These are phyloP conservation scores for Catocala sponsa DNA, from an alignment of 2,888 invertebrate genomes.

Conservation along the genomic window DNA sequence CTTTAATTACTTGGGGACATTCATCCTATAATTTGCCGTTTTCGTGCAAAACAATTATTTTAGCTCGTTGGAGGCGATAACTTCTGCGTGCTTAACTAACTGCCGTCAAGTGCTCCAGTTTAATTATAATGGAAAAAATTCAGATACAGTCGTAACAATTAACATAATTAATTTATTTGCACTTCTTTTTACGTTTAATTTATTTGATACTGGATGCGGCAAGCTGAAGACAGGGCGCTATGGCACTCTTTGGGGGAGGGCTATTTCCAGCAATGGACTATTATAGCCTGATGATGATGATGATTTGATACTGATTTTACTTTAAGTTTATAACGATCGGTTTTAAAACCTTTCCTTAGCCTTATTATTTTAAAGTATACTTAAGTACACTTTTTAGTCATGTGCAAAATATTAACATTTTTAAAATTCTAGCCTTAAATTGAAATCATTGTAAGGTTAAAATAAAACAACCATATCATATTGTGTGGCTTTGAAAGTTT, in stretches of 20 bases:
- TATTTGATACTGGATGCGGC: constrained; percentile 9
- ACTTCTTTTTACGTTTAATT: constrained; percentile 24
- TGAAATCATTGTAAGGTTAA: background rate
- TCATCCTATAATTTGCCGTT: constrained; percentile 64
- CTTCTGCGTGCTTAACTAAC: constrained; percentile 50
- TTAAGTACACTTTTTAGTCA: too few relatives aligned
- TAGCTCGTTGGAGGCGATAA: constrained; percentile 63
- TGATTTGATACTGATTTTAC: constrained; percentile 1
- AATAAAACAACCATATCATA: constrained; percentile 32
- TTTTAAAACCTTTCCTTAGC: background rate
- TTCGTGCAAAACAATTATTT: constrained; percentile 77
- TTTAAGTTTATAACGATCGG: background rate
- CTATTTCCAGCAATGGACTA: too few relatives aligned
- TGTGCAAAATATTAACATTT: too few relatives aligned
- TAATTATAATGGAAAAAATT: constrained; percentile 57
- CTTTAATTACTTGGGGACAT: constrained; percentile 48
- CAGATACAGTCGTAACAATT: constrained; percentile 49
- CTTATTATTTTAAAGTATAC: too few relatives aligned
- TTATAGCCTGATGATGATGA: too few relatives aligned
- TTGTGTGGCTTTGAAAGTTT: constrained; percentile 21
- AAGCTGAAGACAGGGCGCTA: too few relatives aligned
- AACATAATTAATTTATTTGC: constrained; percentile 52
- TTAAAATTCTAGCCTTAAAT: too few relatives aligned
- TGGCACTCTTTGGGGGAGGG: too few relatives aligned
- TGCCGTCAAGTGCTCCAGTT: constrained; percentile 53